Percentiles rank a stretch among this genome's conserved stretches.
Conservation (phyloP, 2,113 vertebrate species). For the Neolamprologus caudopunctatus region DNA sequence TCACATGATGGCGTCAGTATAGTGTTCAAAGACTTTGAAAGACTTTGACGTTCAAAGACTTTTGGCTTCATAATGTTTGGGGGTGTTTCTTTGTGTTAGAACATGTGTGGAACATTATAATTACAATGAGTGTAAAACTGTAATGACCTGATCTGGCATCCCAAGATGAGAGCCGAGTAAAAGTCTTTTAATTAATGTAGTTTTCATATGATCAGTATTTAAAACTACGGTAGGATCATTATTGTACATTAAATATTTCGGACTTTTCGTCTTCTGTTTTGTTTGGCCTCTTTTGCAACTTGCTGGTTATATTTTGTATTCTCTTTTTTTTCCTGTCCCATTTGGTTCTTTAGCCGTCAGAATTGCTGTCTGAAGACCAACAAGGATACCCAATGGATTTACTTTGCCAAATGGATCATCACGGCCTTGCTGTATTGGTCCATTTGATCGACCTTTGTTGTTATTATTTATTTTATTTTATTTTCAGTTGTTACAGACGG, state of each 20-base stretch:
- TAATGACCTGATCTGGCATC: background rate
- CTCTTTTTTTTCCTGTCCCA: background rate
- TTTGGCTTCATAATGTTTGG: background rate
- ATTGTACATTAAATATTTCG: background rate
- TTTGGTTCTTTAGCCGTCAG: background rate
- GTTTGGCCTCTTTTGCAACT: background rate
- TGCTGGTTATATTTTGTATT: background rate
- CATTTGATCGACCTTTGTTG: background rate
- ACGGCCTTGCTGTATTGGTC: accelerated
- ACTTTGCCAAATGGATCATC: background rate
- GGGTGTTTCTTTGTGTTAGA: accelerated
- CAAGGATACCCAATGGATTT: accelerated
- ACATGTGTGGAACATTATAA: background rate
- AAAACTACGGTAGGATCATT: background rate
- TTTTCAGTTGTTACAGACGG: background rate
- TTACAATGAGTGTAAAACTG: background rate
- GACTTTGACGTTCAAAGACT: background rate
- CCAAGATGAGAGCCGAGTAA: background rate
- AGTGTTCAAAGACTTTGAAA: background rate
- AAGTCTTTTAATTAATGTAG: background rate
- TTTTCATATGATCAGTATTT: background rate
- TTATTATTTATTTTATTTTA: background rate
- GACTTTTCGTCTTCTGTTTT: background rate
- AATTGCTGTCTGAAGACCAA: background rate
- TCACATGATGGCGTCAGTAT: background rate